Base-by-base conservation (phyloP, 2,797 vertebrate species). In the Sylvia borin region DNA sequence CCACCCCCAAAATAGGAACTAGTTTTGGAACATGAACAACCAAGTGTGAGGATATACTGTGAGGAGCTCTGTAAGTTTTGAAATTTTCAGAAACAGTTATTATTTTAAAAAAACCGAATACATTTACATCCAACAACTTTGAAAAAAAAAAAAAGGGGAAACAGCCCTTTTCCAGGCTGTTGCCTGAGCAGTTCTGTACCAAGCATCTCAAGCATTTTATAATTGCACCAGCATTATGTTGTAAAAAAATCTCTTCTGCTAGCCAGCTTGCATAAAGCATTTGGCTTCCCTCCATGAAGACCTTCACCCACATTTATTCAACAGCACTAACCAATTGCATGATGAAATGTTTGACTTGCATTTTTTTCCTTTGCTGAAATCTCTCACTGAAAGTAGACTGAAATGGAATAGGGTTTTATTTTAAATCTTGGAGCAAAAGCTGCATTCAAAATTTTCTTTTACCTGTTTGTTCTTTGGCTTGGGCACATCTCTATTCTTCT, bases 261-360 rank as follows among this genome's bases (percentile, higher is more conserved):
- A 90, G 66, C 76, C 88, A 93, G 87, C 73, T 93, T 93, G 55
- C 54, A 75, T 88, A 73, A 90, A 89, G 45, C 40, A 76, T 90
- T 92, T 96, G 93, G 95, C 89, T 72, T 94, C 48, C 53, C 32
- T 95, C 90, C 79, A 67, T 47, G 34, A 79, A 90, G 94, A 95
- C 91, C 90, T 95, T 92, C 76, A 85, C 90, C 80, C 85, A 82
- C 94, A 47, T 93, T 86, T 80, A 53, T 90, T 95, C 74, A 72
- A 45, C 54, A 92, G 85, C 47, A 45, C 38, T 73, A 86, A 75
- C 89, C 31, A 51, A 66, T 79, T 90, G 51, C 5, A 1, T 25
- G 73, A 81, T 91, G 19, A 84, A 90, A 84, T 73, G 32, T 90
- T 92, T 78, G 73, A 76, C 76, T 85, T 80, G 34, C 15, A 3